Conservation (phyloP, 2,797 vertebrate genomes). For the Typhlichthys eigenmanni region DNA sequence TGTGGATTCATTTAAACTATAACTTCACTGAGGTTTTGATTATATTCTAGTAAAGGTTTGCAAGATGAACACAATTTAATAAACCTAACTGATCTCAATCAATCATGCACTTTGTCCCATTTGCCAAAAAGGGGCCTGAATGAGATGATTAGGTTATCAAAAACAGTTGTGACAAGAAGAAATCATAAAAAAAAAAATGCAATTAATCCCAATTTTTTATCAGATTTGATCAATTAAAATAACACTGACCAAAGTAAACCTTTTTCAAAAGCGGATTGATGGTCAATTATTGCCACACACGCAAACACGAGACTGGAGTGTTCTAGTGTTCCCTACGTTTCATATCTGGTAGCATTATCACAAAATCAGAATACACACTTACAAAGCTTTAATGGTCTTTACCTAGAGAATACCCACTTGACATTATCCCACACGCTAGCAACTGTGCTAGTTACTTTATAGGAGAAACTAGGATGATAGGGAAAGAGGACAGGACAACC, state of each 20-base stretch:
- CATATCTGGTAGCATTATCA: constrained; percentile 64
- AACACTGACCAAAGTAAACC: too few relatives aligned
- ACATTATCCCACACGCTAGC: constrained; percentile 95
- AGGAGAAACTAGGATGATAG: constrained; percentile 88
- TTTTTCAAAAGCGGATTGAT: neutral
- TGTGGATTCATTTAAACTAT: too few relatives aligned
- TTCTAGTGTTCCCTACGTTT: constrained; percentile 29
- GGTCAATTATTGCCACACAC: neutral
- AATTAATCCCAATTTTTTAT: too few relatives aligned
- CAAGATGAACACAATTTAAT: too few relatives aligned
- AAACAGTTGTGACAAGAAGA: constrained; percentile 25
- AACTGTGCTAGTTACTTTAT: constrained; percentile 95
- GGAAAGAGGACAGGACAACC: constrained; percentile 79
- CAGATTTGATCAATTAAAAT: too few relatives aligned
- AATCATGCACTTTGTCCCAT: neutral
- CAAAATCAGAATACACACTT: constrained; percentile 73
- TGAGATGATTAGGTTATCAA: constrained; percentile 27
- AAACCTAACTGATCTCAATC: too few relatives aligned
- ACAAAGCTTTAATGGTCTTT: constrained; percentile 79
- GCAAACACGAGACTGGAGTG: neutral
- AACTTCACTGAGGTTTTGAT: too few relatives aligned
- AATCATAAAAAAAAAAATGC: constrained; percentile 10
- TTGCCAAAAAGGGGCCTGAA: constrained; percentile 1
- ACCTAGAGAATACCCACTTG: constrained; percentile 97
- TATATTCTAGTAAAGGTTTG: too few relatives aligned